A percentile compares a stretch with the other conserved stretches of the same genome.
Conservation (phyloP, 1,140 invertebrate genomes). For the Eumaeus atala region DNA sequence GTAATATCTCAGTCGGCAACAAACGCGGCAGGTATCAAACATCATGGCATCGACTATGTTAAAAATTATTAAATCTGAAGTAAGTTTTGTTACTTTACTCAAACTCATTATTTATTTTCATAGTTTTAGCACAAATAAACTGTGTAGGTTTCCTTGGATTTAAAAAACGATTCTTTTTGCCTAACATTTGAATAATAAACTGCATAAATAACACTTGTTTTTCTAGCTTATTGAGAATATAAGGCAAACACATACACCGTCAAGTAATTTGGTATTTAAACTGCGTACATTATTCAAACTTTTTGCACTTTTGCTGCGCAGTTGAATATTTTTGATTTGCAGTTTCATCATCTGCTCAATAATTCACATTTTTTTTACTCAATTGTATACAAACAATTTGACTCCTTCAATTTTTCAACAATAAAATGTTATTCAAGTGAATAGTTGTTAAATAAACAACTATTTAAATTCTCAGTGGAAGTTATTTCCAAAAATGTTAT, state of each 20-base stretch:
- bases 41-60: constrained; percentile 55
- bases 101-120: neutral
- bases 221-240: constrained; percentile 22
- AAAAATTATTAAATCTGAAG: constrained; percentile 63
- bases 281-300: constrained; percentile 51
- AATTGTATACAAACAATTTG: too few species aligned
- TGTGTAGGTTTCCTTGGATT: constrained; percentile 3
- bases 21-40: constrained; percentile 17
- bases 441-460: too few species aligned
- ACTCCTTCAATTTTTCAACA: too few species aligned
- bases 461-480: too few species aligned
- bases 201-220: constrained; percentile 18
- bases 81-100: constrained; percentile 34
- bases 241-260: constrained; percentile 42
- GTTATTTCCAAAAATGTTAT: too few species aligned
- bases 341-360: constrained; percentile 47
- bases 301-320: constrained; percentile 39
- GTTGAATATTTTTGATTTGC: constrained; percentile 38
- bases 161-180: constrained; percentile 6
- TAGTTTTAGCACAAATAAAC: constrained; percentile 1
- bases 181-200: constrained; percentile 3
- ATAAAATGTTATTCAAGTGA: too few species aligned
- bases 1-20: constrained; percentile 2
- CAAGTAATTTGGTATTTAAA: constrained; percentile 60
- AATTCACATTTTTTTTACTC: constrained; percentile 34